Conservation (phyloP, 37 sponge, comb jelly and placozoan genomes). For the Eunapius fragilis region DNA sequence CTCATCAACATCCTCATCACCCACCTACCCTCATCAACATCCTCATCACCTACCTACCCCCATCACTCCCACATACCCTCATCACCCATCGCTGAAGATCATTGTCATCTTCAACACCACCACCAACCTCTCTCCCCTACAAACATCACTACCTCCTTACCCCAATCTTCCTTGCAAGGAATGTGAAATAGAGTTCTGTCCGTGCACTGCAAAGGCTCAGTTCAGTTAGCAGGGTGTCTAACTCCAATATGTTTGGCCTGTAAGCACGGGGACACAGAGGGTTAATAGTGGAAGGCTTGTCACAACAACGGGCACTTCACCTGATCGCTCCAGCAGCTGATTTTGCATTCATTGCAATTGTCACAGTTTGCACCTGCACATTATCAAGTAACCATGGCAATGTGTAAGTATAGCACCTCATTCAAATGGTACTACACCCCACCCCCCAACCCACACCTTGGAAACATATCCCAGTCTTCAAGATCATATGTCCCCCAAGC, state of each 20-base stretch:
- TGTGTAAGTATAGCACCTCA: too few species aligned
- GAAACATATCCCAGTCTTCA: too few species aligned
- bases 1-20: too few species aligned
- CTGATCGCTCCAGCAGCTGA: constrained; percentile 61
- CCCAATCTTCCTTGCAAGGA: constrained; percentile 51
- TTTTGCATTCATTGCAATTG: constrained; percentile 40
- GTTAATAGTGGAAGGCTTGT: not conserved
- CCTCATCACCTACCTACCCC: constrained; percentile 7
- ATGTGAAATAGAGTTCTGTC: constrained; percentile 82
- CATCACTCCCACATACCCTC: not conserved
- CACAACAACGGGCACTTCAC: not conserved
- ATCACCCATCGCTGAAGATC: not conserved
- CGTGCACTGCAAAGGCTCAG: constrained; percentile 71
- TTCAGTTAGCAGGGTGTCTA: constrained; percentile 82
- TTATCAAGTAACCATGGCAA: not conserved
- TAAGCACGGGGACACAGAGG: not conserved
- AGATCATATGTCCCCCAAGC: not conserved
- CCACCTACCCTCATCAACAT: too few species aligned
- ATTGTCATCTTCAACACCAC: not conserved
- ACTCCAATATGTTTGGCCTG: constrained; percentile 71
- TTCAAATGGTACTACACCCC: too few species aligned
- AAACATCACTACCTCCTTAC: constrained; percentile 10
- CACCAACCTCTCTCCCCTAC: not conserved
- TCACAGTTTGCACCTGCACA: constrained; percentile 49
- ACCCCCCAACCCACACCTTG: too few species aligned